Percentiles rank a stretch among this genome's conserved stretches.
These are phyloP conservation scores for Drosophila kikkawai DNA, from an alignment of 1,140 invertebrate genomes.

Conservation along the genomic window DNA sequence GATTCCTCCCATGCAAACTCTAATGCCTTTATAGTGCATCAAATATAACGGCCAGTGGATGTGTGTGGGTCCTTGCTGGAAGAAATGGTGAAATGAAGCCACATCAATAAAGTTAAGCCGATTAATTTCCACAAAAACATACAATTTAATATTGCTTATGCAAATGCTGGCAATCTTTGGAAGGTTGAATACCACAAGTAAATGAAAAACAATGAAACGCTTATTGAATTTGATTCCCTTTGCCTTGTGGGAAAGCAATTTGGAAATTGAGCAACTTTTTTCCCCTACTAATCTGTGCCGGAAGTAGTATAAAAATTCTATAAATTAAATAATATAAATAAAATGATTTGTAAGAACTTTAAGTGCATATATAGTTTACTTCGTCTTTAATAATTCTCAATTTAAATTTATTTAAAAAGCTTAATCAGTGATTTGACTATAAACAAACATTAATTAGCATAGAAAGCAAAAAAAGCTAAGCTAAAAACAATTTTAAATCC, in stretches of 20 bases:
- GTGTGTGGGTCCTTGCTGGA: neutral
- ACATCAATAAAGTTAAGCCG: conserved; percentile 30
- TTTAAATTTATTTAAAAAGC: neutral
- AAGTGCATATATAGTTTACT: neutral
- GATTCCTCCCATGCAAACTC: neutral
- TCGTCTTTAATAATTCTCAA: neutral
- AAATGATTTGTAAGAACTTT: too few relatives aligned
- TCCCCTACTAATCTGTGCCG: neutral
- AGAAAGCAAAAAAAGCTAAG: neutral
- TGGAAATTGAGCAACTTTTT: neutral
- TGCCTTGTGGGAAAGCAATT: conserved; percentile 1
- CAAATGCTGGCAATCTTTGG: neutral
- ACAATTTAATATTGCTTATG: conserved; percentile 13
- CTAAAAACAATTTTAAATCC: neutral
- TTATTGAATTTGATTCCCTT: neutral
- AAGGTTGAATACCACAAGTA: conserved; percentile 5
- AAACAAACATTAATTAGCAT: neutral
- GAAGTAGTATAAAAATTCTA: neutral
- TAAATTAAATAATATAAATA: neutral
- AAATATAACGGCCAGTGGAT: conserved; percentile 23
- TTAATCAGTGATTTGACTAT: neutral
- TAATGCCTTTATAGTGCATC: conserved; percentile 15
- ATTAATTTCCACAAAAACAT: conserved; percentile 39
- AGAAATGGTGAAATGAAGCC: conserved; percentile 3
- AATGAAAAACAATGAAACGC: conserved; percentile 12